phyloP scores from a whole-genome alignment of 2,888 invertebrate species.

The Meta bourneti region DNA sequence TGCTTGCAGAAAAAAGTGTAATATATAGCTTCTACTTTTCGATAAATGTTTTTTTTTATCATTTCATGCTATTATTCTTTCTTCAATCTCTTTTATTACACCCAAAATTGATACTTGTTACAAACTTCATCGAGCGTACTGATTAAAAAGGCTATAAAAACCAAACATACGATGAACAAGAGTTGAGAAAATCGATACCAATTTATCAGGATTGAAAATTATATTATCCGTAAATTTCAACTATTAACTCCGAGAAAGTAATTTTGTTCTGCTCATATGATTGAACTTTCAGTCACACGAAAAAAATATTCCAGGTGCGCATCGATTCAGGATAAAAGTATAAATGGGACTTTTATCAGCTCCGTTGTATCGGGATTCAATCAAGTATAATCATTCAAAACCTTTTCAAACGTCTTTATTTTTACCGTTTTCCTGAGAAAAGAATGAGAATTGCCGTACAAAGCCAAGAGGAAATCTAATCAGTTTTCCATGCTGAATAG shows the following conservation, averaged over 20 bases:
- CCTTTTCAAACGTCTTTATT: background rate
- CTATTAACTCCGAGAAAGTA: background rate
- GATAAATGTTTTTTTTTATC: too few relatives aligned
- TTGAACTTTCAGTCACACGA: background rate
- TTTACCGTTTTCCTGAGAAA: background rate
- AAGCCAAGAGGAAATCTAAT: background rate
- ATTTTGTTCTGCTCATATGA: background rate
- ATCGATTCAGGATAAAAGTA: background rate
- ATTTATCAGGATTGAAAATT: background rate
- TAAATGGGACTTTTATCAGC: background rate
- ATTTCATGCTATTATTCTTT: too few relatives aligned
- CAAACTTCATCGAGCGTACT: too few relatives aligned
- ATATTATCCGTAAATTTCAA: background rate
- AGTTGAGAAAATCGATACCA: background rate
- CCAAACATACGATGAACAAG: background rate
- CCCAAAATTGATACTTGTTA: too few relatives aligned
- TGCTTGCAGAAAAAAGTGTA: too few relatives aligned
- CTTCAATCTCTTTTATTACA: too few relatives aligned
- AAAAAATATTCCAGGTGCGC: background rate
- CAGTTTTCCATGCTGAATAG: background rate
- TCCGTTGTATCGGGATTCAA: background rate
- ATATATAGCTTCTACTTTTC: too few relatives aligned
- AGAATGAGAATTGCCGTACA: background rate
- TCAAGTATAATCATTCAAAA: background rate
- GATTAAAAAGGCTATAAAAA: too few relatives aligned